Percentiles rank a stretch among this genome's conserved stretches.
Conservation (phyloP, 2,888 invertebrate species). For the Thyatira batis region DNA sequence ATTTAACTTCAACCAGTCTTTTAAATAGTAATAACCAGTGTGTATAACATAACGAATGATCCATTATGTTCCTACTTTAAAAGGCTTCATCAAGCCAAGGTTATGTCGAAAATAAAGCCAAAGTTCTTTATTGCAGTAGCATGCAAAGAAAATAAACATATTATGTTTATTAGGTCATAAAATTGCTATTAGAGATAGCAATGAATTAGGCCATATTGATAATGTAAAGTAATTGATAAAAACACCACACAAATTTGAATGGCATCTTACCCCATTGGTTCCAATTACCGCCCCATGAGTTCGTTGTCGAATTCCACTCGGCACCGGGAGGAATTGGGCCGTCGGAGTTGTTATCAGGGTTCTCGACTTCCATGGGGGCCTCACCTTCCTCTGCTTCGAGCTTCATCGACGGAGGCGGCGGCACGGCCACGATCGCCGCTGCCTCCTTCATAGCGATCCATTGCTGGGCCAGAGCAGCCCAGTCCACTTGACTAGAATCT, state of each 20-base stretch:
- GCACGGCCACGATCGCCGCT: slow-evolving; percentile 80
- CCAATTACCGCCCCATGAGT: slow-evolving; percentile 70
- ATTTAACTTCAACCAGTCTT: no score
- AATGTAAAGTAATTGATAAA: not conserved
- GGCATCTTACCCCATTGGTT: slow-evolving; percentile 75
- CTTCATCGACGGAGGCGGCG: slow-evolving; percentile 82
- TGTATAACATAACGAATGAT: no score
- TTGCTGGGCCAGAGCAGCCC: slow-evolving; percentile 98
- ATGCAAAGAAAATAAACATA: no score
- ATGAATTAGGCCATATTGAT: not conserved
- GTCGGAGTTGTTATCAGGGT: slow-evolving; percentile 82
- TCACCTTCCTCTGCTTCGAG: slow-evolving; percentile 87
- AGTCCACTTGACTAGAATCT: slow-evolving; percentile 94
- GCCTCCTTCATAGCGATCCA: slow-evolving; percentile 98
- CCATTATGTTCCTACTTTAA: no score
- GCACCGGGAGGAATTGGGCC: slow-evolving; percentile 49
- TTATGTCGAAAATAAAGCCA: no score
- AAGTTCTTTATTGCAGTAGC: no score
- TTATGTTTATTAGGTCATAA: no score
- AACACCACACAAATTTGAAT: not conserved
- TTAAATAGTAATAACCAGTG: no score
- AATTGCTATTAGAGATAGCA: no score
- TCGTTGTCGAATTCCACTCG: slow-evolving; percentile 65
- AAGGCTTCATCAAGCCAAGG: no score
- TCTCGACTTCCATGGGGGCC: slow-evolving; percentile 94